Evolutionary conservation across 2,888 invertebrate species (phyloP).

Genomic region (Glaucopsyche alexis): DNA sequence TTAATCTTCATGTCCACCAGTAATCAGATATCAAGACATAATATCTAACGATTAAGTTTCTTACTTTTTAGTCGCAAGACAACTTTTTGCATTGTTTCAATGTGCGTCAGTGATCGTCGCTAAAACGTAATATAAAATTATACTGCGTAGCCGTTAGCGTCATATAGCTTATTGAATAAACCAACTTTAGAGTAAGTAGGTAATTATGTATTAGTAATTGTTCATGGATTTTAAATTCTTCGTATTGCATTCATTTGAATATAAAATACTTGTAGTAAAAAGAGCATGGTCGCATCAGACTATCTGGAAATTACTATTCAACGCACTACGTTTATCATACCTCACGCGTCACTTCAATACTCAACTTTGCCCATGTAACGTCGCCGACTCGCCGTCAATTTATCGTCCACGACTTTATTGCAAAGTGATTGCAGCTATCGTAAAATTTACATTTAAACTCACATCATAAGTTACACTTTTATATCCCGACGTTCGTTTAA

Average conservation of each 20-base stretch:
- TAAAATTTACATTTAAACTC: conserved; percentile 8
- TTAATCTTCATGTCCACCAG: background rate
- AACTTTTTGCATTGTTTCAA: conserved; percentile 8
- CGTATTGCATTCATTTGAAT: background rate
- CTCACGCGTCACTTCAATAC: conserved; percentile 46
- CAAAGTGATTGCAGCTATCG: conserved; percentile 31
- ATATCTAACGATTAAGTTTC: conserved; percentile 3
- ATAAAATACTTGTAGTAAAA: background rate
- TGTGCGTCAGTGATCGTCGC: background rate
- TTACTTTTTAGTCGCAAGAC: background rate
- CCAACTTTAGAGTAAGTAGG: background rate
- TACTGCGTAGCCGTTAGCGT: background rate
- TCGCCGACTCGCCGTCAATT: conserved; percentile 46
- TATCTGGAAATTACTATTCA: conserved; percentile 47
- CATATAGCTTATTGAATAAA: background rate
- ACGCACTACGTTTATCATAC: conserved; percentile 32
- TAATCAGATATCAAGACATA: background rate
- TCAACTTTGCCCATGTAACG: conserved; percentile 46
- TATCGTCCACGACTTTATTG: conserved; percentile 46
- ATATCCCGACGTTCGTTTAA: background rate
- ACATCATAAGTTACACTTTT: conserved; percentile 5
- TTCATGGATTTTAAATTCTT: background rate
- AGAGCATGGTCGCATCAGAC: conserved; percentile 2
- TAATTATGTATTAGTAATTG: background rate
- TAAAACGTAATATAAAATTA: background rate